phyloP scores from a whole-genome alignment of 1,140 invertebrate species.

The Camponotus floridanus region DNA sequence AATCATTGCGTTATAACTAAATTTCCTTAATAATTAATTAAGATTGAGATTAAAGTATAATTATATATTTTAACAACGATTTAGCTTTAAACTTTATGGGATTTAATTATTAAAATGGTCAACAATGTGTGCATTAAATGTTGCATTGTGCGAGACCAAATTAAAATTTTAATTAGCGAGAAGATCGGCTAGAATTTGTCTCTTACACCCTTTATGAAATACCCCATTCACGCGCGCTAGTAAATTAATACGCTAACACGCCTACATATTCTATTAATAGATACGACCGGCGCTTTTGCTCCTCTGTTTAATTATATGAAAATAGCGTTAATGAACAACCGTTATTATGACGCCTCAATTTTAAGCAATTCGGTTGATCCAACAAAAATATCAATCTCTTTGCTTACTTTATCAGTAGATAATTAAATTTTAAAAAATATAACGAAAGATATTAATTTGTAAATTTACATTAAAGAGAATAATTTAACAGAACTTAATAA shows the following conservation, averaged over 20 bases:
- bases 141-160: background rate
- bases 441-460: background rate
- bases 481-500: background rate
- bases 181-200: background rate
- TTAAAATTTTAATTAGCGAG: constrained; percentile 5
- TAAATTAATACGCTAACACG: constrained; percentile 4
- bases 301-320: constrained; percentile 72
- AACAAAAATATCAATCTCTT: background rate
- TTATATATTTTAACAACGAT: constrained; percentile 12
- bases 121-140: constrained; percentile 6
- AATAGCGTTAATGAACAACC: constrained; percentile 70
- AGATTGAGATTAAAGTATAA: background rate
- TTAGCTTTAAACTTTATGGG: background rate
- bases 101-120: constrained; percentile 38
- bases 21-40: background rate
- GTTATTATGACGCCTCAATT: constrained; percentile 21
- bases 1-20: background rate
- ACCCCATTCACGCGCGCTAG: background rate
- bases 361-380: constrained; percentile 12
- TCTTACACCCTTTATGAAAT: background rate
- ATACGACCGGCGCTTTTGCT: constrained; percentile 16
- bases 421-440: constrained; percentile 38
- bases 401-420: background rate
- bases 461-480: background rate
- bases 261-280: constrained; percentile 55